Conservation (phyloP, 2,888 invertebrate genomes). For the Cheilosia impressa region DNA sequence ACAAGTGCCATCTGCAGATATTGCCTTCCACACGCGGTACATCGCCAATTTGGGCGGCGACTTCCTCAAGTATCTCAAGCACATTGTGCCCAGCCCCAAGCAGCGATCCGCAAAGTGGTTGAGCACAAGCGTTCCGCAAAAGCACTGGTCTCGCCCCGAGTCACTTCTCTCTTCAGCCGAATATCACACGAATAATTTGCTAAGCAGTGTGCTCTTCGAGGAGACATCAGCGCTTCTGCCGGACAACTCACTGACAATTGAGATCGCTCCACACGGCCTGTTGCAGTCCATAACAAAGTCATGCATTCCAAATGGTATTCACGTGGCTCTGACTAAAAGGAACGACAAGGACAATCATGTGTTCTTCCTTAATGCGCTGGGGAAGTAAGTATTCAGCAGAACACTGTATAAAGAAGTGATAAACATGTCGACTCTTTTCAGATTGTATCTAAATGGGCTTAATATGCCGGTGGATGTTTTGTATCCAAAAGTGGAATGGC, state of each 20-base stretch:
- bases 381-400: conserved; percentile 81
- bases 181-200: conserved; percentile 93
- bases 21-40: conserved; percentile 94
- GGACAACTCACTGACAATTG: conserved; percentile 86
- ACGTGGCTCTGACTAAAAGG: conserved; percentile 86
- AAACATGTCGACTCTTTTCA: conserved; percentile 78
- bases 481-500: conserved; percentile 90
- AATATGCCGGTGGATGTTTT: conserved; percentile 89
- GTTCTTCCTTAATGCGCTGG: conserved; percentile 82
- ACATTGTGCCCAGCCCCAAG: conserved; percentile 87
- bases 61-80: conserved; percentile 86
- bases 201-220: conserved; percentile 86
- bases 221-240: conserved; percentile 87
- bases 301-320: conserved; percentile 84
- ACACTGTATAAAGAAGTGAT: too few relatives aligned
- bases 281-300: conserved; percentile 88
- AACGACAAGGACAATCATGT: conserved; percentile 83
- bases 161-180: conserved; percentile 89
- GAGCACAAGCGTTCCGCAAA: conserved; percentile 90
- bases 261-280: conserved; percentile 88
- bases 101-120: conserved; percentile 90
- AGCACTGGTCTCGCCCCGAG: conserved; percentile 87
- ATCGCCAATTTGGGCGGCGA: conserved; percentile 88
- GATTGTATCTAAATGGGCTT: conserved; percentile 90
- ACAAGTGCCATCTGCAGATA: conserved; percentile 92